These are phyloP conservation scores for Lycaena phlaeas DNA, from an alignment of 2,888 invertebrate genomes.

Conservation along the genomic window DNA sequence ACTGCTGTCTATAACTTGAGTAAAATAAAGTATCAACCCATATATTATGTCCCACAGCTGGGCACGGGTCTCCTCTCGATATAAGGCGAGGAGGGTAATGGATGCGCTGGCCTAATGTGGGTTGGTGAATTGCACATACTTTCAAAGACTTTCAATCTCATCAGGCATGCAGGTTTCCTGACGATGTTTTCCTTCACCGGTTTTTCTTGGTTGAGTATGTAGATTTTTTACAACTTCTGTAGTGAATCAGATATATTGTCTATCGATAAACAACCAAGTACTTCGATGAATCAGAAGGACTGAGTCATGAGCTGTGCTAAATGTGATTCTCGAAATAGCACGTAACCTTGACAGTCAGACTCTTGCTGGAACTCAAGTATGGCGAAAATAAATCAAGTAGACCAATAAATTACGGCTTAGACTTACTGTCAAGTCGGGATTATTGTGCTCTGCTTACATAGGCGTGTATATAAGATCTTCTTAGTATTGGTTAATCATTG, in stretches of 20 bases:
- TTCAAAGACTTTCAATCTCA: too few relatives aligned
- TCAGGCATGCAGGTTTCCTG: too few relatives aligned
- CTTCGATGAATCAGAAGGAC: conserved; percentile 43
- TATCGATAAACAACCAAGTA: conserved; percentile 49
- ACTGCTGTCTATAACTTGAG: too few relatives aligned
- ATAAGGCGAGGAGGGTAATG: too few relatives aligned
- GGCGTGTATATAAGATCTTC: neutral
- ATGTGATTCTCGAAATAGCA: conserved; percentile 60
- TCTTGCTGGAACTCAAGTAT: conserved; percentile 10
- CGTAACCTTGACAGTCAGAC: conserved; percentile 51
- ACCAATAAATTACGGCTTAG: conserved; percentile 7
- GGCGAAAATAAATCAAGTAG: conserved; percentile 9
- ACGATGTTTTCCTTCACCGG: too few relatives aligned
- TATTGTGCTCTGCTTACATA: conserved; percentile 1
- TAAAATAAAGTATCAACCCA: too few relatives aligned
- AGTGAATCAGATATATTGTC: conserved; percentile 20
- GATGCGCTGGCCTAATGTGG: too few relatives aligned
- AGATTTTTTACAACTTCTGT: too few relatives aligned
- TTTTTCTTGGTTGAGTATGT: too few relatives aligned
- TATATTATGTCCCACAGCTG: too few relatives aligned
- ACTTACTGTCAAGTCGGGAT: neutral
- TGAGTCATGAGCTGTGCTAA: conserved; percentile 56
- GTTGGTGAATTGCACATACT: too few relatives aligned
- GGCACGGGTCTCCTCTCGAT: too few relatives aligned
- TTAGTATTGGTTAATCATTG: conserved; percentile 1